Percentiles rank a stretch among this genome's conserved stretches.
phyloP scores from a whole-genome alignment of 2,888 invertebrate genomes.

The Uloborus plumipes region DNA sequence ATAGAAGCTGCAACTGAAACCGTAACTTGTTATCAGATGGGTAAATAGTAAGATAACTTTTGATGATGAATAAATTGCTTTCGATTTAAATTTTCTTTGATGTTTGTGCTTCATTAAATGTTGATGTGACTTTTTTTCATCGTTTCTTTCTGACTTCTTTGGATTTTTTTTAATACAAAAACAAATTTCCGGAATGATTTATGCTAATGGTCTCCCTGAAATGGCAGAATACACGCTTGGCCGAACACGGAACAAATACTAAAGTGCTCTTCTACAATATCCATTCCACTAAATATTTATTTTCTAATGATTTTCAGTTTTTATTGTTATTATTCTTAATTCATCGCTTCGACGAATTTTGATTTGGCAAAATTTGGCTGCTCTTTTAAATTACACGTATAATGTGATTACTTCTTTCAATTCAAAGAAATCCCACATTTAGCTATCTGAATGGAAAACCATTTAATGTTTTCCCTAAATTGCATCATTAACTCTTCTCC shows the following conservation, averaged over 20 bases:
- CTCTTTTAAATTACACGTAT: slow-evolving; percentile 33
- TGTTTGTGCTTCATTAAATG: not conserved
- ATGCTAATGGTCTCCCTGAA: slow-evolving; percentile 39
- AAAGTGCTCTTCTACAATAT: not conserved
- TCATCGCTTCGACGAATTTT: not conserved
- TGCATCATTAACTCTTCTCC: slow-evolving; percentile 37
- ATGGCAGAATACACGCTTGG: slow-evolving; percentile 24
- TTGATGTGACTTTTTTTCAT: not conserved
- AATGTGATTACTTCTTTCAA: no score
- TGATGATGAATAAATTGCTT: no score
- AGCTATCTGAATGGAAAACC: not conserved
- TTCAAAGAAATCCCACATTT: no score
- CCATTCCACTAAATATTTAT: no score
- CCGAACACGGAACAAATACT: slow-evolving; percentile 30
- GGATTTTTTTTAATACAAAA: not conserved
- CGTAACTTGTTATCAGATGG: no score
- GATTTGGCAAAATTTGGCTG: slow-evolving; percentile 15
- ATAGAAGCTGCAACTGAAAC: no score
- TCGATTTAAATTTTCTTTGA: no score
- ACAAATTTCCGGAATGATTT: slow-evolving; percentile 16
- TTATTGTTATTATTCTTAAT: slow-evolving; percentile 4
- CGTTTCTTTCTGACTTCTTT: not conserved
- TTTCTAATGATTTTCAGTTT: not conserved
- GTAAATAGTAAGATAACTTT: no score
- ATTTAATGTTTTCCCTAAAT: slow-evolving; percentile 48